phyloP scores from a whole-genome alignment of 2,888 invertebrate genomes.

The Drosophila limbata region DNA sequence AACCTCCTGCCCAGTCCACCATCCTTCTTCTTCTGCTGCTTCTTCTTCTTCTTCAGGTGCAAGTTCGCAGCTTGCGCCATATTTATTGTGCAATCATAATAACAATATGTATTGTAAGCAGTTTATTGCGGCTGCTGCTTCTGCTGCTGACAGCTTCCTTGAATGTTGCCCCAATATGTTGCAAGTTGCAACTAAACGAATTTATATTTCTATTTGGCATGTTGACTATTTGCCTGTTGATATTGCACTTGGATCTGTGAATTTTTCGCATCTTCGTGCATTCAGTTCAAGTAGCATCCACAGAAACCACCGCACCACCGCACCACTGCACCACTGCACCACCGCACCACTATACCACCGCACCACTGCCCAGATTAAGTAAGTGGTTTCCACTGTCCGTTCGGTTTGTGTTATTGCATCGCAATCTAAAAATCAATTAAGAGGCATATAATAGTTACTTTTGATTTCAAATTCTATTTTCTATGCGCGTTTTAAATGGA shows the following conservation, averaged over 20 bases:
- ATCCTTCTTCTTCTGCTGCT: no score
- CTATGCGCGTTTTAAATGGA: no score
- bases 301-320: not conserved
- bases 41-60: constrained; percentile 42
- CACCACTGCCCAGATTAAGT: not conserved
- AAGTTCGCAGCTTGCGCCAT: constrained; percentile 58
- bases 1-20: no score
- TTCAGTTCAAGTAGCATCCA: constrained; percentile 7
- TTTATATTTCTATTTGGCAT: constrained; percentile 73
- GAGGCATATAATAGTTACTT: no score
- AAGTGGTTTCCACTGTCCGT: constrained; percentile 8
- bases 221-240: constrained; percentile 64
- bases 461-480: no score
- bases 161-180: constrained; percentile 53
- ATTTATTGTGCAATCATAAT: constrained; percentile 68
- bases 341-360: not conserved
- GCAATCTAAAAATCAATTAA: no score
- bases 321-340: not conserved
- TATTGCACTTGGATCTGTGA: constrained; percentile 58
- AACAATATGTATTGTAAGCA: constrained; percentile 54
- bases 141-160: constrained; percentile 62
- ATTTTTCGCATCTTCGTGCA: constrained; percentile 17
- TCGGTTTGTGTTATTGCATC: constrained; percentile 2
- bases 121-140: constrained; percentile 12
- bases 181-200: constrained; percentile 69